Conservation (phyloP, 2,113 vertebrate genomes). For the Aptenodytes forsteri region DNA sequence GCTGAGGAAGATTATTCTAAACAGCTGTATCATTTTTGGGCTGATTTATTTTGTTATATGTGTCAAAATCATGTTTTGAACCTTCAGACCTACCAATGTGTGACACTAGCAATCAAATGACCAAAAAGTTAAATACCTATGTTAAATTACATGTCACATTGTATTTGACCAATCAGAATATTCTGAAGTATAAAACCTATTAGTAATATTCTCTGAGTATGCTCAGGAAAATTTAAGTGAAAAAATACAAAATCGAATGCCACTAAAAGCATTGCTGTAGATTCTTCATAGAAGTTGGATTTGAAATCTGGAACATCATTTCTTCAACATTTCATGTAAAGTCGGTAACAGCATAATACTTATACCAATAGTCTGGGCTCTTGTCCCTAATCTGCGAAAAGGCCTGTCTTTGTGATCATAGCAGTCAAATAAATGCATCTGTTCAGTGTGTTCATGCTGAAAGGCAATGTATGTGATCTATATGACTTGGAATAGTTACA, state of each 20-base stretch:
- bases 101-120: background rate
- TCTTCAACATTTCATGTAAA: background rate
- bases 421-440: background rate
- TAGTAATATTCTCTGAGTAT: background rate
- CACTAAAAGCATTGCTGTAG: background rate
- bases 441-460: accelerated
- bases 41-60: background rate
- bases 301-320: background rate
- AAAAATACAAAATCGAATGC: background rate
- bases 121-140: background rate
- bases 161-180: background rate
- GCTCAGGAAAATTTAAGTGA: background rate
- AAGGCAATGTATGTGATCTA: background rate
- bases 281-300: background rate
- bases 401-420: background rate
- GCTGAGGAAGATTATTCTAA: background rate
- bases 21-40: background rate
- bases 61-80: background rate
- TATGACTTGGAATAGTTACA: background rate
- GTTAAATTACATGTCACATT: background rate
- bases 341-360: background rate
- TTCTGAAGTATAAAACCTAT: background rate
- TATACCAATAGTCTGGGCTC: background rate
- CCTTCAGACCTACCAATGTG: background rate
- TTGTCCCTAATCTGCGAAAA: background rate